Evolutionary conservation across 2,888 invertebrate species (phyloP).

Genomic region (Odontothrips loti): DNA sequence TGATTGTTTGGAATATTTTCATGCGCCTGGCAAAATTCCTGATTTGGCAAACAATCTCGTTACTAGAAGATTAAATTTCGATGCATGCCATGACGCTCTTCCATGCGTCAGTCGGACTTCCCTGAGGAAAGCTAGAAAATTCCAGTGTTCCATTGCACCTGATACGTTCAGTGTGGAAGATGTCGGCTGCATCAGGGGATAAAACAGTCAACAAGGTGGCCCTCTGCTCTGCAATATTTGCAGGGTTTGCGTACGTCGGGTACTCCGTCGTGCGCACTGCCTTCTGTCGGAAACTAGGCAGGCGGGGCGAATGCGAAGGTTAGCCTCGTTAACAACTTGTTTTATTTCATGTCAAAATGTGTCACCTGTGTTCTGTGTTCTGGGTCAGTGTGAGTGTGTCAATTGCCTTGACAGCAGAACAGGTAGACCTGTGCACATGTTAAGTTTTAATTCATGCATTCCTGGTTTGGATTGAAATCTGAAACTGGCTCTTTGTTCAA

Average conservation of each 20-base stretch:
- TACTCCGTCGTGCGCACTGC: slow-evolving; percentile 49
- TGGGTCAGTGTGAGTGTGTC: not conserved
- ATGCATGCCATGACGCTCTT: not conserved
- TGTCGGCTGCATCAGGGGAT: slow-evolving; percentile 41
- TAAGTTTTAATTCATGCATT: too few species aligned
- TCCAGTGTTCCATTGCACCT: not conserved
- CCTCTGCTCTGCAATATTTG: slow-evolving; percentile 46
- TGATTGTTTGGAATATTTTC: not conserved
- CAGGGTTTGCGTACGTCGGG: slow-evolving; percentile 51
- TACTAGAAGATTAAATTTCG: not conserved
- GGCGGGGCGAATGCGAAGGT: slow-evolving; percentile 44
- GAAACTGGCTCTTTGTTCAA: too few species aligned
- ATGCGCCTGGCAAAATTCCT: not conserved
- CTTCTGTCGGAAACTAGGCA: slow-evolving; percentile 45
- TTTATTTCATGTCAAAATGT: too few species aligned
- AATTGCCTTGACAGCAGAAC: not conserved
- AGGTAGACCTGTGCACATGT: too few species aligned
- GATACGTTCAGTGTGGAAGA: not conserved
- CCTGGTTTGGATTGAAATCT: too few species aligned
- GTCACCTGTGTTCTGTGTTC: too few species aligned
- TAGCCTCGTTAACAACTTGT: slow-evolving; percentile 35
- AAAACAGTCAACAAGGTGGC: slow-evolving; percentile 42
- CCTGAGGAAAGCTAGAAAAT: not conserved
- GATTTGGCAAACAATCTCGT: not conserved
- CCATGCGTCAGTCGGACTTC: not conserved